Evolutionary conservation across 2,888 invertebrate species (phyloP).

Genomic region (Mystacides longicornis): DNA sequence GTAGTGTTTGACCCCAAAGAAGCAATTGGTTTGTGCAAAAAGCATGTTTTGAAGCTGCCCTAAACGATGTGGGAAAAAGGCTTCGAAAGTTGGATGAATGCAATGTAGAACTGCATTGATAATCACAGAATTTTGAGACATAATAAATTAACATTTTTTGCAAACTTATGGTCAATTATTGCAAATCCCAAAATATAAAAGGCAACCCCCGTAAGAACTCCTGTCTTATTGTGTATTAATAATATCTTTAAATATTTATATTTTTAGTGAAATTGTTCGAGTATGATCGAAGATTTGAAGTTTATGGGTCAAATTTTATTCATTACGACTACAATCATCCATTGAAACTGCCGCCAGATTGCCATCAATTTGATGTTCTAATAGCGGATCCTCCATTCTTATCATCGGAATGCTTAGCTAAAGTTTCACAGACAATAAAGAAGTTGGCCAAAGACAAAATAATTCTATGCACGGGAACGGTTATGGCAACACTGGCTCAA

Average conservation of each 20-base stretch:
- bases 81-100: no score
- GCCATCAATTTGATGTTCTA: conserved; percentile 68
- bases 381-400: conserved; percentile 94
- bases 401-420: conserved; percentile 83
- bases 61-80: no score
- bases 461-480: conserved; percentile 80
- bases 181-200: no score
- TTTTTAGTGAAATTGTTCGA: conserved; percentile 70
- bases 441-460: conserved; percentile 67
- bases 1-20: no score
- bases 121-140: no score
- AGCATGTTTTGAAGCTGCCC: no score
- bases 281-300: conserved; percentile 76
- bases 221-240: no score
- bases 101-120: no score
- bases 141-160: no score
- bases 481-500: conserved; percentile 66
- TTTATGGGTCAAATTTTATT: conserved; percentile 70
- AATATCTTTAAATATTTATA: conserved; percentile 7
- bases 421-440: conserved; percentile 71
- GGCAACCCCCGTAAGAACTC: no score
- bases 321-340: conserved; percentile 85
- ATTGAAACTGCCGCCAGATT: conserved; percentile 55
- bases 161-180: no score
- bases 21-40: no score